Evolutionary conservation across 2,888 invertebrate species (phyloP), one percentile per base, ranked within the genome.

Genomic region (Ochropacha duplaris): DNA sequence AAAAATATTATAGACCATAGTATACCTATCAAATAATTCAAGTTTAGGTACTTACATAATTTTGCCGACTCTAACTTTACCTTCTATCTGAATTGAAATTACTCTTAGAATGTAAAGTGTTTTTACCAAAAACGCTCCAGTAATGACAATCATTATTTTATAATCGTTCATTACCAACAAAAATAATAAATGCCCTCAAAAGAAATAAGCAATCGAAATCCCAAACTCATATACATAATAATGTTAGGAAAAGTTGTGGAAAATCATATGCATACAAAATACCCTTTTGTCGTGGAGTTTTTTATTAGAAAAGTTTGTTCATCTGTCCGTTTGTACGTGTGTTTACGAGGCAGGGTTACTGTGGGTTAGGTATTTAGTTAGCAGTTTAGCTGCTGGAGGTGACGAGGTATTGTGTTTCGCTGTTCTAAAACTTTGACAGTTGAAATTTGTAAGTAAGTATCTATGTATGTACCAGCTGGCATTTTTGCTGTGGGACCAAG

Each of bases 221-320:
- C 19, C 52, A 12, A 31, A 31, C 28, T 19, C 52, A 31, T 36
- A 52, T 52, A 16, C 28, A 49, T 52, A 52, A 60, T 57, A 57
- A 57, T 28, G 55, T 49, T 50, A 50, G 24, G 39, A 36, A 49
- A 55, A 52, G 49, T 22, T 54, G 54, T 57, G 36, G 4, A 31
- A 22, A 24, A 26, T 54, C 36, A 22, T 54, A 52, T 34, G 24
- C 31, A 34, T 57, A 54, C 44, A 58, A 61, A 54, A 58, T 64
- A 64, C 60, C 57, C 67, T 63, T 68, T 70, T 64, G 62, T 57
- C 54, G 54, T 60, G 28, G 66, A 73, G 70, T 66, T 78, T 76
- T 76, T 78, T 77, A 80, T 79, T 78, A 73, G 71, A 72, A 76
- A 81, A 81, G 69, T 80, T 81, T 71, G 66, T 70, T 74, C 68